A percentile compares a stretch with the other conserved stretches of the same genome.
phyloP scores from a whole-genome alignment of 1,140 invertebrate species.

The Oncopodura yosiiana region DNA sequence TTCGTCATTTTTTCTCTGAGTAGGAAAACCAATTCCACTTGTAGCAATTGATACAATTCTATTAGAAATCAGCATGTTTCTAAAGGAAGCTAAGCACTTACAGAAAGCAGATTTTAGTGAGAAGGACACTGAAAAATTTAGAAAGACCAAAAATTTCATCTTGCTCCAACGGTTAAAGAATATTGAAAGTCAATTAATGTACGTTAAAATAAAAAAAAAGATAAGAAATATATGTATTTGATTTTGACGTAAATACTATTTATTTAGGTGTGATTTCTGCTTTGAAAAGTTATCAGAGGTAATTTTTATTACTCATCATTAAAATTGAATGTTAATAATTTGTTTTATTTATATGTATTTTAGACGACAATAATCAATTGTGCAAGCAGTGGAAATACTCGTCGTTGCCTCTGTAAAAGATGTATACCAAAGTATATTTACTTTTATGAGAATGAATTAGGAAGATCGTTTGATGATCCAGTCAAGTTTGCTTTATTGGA shows the following conservation, averaged over 20 bases:
- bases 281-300: slow-evolving; percentile 20
- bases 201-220: too few relatives aligned
- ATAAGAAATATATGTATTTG: too few relatives aligned
- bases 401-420: slow-evolving; percentile 12
- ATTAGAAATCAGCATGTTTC: slow-evolving; percentile 9
- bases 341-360: too few relatives aligned
- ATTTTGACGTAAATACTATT: too few relatives aligned
- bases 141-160: slow-evolving; percentile 20
- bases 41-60: slow-evolving; percentile 18
- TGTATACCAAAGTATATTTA: slow-evolving; percentile 19
- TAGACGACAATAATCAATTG: slow-evolving; percentile 17
- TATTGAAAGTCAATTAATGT: slow-evolving; percentile 18
- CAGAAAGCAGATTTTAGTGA: neutral
- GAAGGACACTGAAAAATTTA: slow-evolving; percentile 8
- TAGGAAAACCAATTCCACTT: slow-evolving; percentile 14
- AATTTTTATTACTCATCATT: neutral
- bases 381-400: slow-evolving; percentile 9
- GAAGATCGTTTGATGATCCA: slow-evolving; percentile 14
- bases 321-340: too few relatives aligned
- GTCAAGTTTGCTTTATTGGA: slow-evolving; percentile 15
- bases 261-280: slow-evolving; percentile 24
- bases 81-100: slow-evolving; percentile 17
- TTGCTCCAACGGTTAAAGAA: slow-evolving; percentile 20
- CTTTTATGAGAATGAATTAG: slow-evolving; percentile 21
- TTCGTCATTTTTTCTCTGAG: too few relatives aligned